phyloP scores from a whole-genome alignment of 2,888 invertebrate genomes.

The Drosophila rellima region DNA sequence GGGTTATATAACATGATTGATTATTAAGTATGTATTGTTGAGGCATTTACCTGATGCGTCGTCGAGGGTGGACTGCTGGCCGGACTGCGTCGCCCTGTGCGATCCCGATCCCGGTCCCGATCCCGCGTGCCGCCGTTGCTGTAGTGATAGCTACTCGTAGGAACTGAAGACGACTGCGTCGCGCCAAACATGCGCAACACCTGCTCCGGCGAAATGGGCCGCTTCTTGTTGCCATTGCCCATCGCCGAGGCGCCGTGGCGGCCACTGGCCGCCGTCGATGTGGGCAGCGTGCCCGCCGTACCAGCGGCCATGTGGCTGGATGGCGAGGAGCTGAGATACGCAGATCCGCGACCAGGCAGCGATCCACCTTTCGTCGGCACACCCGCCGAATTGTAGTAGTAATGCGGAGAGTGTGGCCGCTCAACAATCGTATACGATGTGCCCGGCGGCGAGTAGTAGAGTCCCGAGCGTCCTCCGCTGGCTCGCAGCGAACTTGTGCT shows the following conservation, averaged over 20 bases:
- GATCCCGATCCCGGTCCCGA: conserved; percentile 70
- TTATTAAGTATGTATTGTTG: background rate
- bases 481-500: conserved; percentile 87
- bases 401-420: conserved; percentile 90
- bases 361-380: conserved; percentile 85
- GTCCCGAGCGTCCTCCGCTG: conserved; percentile 88
- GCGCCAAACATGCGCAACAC: conserved; percentile 89
- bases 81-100: conserved; percentile 87
- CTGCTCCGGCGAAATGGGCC: conserved; percentile 95
- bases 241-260: conserved; percentile 78
- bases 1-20: background rate
- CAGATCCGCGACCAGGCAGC: conserved; percentile 87
- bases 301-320: conserved; percentile 87
- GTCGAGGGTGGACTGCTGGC: conserved; percentile 93
- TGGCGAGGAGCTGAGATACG: conserved; percentile 90
- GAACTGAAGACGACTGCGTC: conserved; percentile 87
- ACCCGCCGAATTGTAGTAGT: conserved; percentile 86
- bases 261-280: conserved; percentile 86
- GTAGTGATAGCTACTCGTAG: conserved; percentile 86
- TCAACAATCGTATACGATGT: conserved; percentile 96
- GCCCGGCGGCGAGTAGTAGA: conserved; percentile 95
- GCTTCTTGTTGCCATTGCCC: conserved; percentile 87
- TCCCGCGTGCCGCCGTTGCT: conserved; percentile 86
- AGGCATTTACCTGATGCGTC: conserved; percentile 88
- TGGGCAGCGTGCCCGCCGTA: conserved; percentile 84